These are phyloP conservation scores for Hemicordylus capensis DNA, from an alignment of 2,113 vertebrate species.

Conservation along the genomic window DNA sequence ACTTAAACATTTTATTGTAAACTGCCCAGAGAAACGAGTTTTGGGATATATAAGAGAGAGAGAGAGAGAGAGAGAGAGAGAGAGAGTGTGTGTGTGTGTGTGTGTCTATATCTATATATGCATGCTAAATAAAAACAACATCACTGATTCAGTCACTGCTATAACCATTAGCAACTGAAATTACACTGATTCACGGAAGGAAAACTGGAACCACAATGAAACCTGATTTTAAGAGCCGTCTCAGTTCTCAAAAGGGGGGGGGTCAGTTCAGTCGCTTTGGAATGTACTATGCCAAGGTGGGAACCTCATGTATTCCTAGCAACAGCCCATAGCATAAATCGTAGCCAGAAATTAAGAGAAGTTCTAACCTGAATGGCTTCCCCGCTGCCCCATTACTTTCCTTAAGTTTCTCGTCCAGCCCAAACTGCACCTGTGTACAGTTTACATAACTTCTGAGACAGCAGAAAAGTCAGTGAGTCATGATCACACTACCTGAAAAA, in stretches of 20 bases:
- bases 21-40: too few species aligned
- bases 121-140: too few species aligned
- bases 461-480: neutral
- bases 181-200: neutral
- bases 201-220: neutral
- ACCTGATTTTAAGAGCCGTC: too few species aligned
- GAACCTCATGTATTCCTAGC: too few species aligned
- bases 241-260: neutral
- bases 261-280: neutral
- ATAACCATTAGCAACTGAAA: too few species aligned
- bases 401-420: neutral
- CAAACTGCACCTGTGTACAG: neutral
- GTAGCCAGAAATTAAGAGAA: neutral
- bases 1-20: too few species aligned
- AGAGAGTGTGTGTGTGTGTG: too few species aligned
- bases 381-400: neutral
- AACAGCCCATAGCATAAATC: neutral
- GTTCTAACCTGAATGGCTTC: neutral
- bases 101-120: too few species aligned
- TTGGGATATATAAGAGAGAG: too few species aligned
- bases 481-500: neutral
- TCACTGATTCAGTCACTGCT: neutral
- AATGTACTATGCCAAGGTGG: neutral
- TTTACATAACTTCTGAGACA: neutral
- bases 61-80: too few species aligned